These are phyloP conservation scores for Hirtodrosophila alboralis DNA, from an alignment of 2,888 invertebrate species.

Conservation along the genomic window DNA sequence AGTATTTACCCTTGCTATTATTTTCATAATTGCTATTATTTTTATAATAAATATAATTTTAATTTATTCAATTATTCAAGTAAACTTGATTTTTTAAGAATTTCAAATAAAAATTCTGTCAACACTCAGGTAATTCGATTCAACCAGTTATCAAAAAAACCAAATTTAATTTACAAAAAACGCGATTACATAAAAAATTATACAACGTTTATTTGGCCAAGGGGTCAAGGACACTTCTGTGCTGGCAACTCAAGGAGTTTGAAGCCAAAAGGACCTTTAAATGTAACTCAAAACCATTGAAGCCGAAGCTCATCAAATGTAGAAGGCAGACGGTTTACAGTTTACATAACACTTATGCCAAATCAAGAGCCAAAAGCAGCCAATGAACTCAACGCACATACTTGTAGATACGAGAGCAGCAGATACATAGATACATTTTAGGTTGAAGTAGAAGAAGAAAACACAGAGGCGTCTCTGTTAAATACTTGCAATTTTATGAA, in stretches of 20 bases:
- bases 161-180: constrained; percentile 23
- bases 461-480: constrained; percentile 30
- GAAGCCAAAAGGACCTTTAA: constrained; percentile 38
- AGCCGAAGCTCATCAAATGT: constrained; percentile 25
- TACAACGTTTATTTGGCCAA: constrained; percentile 33
- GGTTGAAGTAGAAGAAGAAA: constrained; percentile 14
- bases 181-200: constrained; percentile 35
- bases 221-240: constrained; percentile 38
- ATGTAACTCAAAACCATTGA: constrained; percentile 44
- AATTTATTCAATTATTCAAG: too few relatives aligned
- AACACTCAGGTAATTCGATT: too few relatives aligned
- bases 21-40: too few relatives aligned
- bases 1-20: too few relatives aligned
- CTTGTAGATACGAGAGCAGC: not conserved
- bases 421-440: constrained; percentile 16
- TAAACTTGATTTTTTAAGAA: too few relatives aligned
- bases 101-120: too few relatives aligned
- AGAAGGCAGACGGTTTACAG: constrained; percentile 63
- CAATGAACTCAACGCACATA: constrained; percentile 57
- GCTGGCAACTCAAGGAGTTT: too few relatives aligned
- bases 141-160: too few relatives aligned
- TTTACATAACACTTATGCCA: constrained; percentile 58
- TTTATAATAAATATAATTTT: too few relatives aligned
- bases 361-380: constrained; percentile 33
- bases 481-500: constrained; percentile 70